A percentile compares a stretch with the other conserved stretches of the same genome.
Conservation (phyloP, 2,888 invertebrate species). For the Endomychus coccineus region DNA sequence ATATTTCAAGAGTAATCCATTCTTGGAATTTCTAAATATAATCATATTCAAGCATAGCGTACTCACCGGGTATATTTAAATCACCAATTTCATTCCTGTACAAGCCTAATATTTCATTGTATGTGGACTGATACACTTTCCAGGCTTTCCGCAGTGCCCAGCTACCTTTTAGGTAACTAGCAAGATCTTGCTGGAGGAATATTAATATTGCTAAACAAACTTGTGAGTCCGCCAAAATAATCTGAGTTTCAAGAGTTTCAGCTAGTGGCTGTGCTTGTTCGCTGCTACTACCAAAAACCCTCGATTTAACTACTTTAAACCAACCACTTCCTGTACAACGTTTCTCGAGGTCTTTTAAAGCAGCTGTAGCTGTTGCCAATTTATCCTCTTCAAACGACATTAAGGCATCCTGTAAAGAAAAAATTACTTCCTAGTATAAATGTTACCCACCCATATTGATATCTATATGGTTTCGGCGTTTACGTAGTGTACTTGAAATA, state of each 20-base stretch:
- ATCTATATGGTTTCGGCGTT: too few relatives aligned
- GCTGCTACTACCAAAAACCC: slow-evolving; percentile 23
- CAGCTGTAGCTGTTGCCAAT: slow-evolving; percentile 49
- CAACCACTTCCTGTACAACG: slow-evolving; percentile 50
- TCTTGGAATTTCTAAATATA: too few relatives aligned
- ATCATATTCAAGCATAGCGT: too few relatives aligned
- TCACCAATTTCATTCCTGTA: slow-evolving; percentile 47
- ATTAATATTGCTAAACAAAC: slow-evolving; percentile 58
- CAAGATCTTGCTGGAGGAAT: slow-evolving; percentile 57
- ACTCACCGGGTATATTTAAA: slow-evolving; percentile 24
- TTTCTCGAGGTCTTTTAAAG: slow-evolving; percentile 54
- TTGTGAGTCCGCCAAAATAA: slow-evolving; percentile 59
- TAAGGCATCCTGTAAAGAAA: slow-evolving; percentile 52
- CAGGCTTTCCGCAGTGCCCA: slow-evolving; percentile 63
- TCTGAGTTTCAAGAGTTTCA: slow-evolving; percentile 53
- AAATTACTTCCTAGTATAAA: neutral
- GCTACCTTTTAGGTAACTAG: slow-evolving; percentile 56
- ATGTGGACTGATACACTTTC: slow-evolving; percentile 59
- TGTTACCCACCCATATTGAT: neutral
- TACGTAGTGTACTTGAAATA: too few relatives aligned
- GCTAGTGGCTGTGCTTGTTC: slow-evolving; percentile 33
- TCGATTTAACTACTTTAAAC: slow-evolving; percentile 49
- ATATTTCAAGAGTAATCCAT: too few relatives aligned
- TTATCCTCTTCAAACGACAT: slow-evolving; percentile 65
- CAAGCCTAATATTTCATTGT: slow-evolving; percentile 50